Base-by-base conservation (phyloP, 1,140 invertebrate species). In the Ephestia elutella region DNA sequence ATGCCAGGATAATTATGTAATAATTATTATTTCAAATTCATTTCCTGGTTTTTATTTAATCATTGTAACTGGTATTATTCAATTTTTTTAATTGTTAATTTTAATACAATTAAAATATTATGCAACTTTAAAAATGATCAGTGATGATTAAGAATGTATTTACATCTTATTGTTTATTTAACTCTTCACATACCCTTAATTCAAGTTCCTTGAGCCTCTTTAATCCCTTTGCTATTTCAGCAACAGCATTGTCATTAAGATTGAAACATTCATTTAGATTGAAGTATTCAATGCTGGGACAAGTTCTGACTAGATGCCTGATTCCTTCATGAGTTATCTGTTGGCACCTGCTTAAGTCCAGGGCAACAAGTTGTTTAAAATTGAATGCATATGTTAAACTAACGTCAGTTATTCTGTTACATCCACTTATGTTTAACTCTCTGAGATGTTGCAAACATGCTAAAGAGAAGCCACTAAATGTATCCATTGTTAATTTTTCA, bases 331-430 rank as follows among this genome's bases (percentile, higher is more conserved):
- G 82, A 7, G 92, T 92, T 55, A 95, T 91, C 79, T 93, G 92
- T 69, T 93, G 92, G 65, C 93, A 93, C 72, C 91, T 90, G 44
- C 91, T 93, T 9, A 95, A 80, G 72, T 92, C 90, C 38, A 94
- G 79, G 61, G 85, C 79, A 58, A 78, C 78, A 8, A 95, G 81
- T 78, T 93, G 93, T 28, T 87, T 82, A 70, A 93, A 93, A 50
- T 89, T 90, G 51, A 95, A 90, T 7, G 92, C 91, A 69, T 93
- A 91, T 49, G 90, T 92, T 0, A 95, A 68, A 62, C 93, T 93
- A 4, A 93, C 90, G 85, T 95, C 93, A 28, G 93, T 93, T 11
- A 95, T 91, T 71, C 90, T 91, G 63, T 91, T 92, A 71, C 94
- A 95, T 2, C 90, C 90, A 50, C 91, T 90, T 5, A 95, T 75